These are phyloP conservation scores for Polymixis flavicincta DNA, from an alignment of 2,888 invertebrate genomes.

Conservation along the genomic window DNA sequence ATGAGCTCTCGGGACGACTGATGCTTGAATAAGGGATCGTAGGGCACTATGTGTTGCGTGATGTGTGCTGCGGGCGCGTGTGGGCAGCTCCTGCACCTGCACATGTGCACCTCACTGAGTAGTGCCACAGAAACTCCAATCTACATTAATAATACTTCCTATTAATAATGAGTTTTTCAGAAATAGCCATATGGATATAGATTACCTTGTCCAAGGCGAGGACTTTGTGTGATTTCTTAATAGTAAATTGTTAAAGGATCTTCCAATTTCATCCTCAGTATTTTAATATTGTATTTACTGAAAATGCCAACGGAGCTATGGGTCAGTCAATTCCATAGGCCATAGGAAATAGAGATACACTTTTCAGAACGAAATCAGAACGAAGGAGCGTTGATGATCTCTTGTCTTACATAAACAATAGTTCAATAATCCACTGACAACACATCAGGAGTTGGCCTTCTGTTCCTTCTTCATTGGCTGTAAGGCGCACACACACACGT, in stretches of 20 bases:
- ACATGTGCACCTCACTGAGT: neutral
- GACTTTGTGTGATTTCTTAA: neutral
- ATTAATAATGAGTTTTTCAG: neutral
- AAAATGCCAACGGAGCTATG: neutral
- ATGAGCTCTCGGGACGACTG: neutral
- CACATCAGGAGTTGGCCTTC: neutral
- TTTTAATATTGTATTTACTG: neutral
- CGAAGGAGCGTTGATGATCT: neutral
- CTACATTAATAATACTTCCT: neutral
- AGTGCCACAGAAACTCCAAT: conserved; percentile 4
- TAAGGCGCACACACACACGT: neutral
- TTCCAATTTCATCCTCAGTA: neutral
- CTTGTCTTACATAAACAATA: neutral
- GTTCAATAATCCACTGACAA: neutral
- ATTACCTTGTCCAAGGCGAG: neutral
- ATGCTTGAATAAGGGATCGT: neutral
- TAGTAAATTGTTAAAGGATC: too few species aligned
- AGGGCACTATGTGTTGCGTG: conserved; percentile 16
- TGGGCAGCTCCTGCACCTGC: conserved; percentile 51
- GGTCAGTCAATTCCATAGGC: neutral
- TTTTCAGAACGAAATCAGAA: neutral
- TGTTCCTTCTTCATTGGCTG: neutral
- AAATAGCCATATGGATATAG: neutral
- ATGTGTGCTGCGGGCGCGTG: conserved; percentile 30
- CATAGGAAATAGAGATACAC: neutral